Evolutionary conservation across 2,888 invertebrate species (phyloP).

Genomic region (Harpalus rufipes): DNA sequence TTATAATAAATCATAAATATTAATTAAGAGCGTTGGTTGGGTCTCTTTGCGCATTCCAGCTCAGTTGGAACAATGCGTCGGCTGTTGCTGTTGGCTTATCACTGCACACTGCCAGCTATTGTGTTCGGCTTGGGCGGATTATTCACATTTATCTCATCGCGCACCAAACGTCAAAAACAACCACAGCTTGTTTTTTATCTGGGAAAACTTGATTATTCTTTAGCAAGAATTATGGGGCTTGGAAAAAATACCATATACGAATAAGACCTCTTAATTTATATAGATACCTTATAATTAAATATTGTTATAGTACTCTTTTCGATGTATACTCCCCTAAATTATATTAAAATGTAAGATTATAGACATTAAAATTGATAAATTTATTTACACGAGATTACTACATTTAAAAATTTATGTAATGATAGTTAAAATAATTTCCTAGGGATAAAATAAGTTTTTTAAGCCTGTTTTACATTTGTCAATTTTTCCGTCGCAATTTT

Average conservation of each 20-base stretch:
- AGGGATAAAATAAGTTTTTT: too few relatives aligned
- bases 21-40: conserved; percentile 28
- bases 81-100: conserved; percentile 24
- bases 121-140: conserved; percentile 41
- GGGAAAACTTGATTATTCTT: conserved; percentile 31
- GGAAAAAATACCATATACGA: not conserved
- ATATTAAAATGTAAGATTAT: too few relatives aligned
- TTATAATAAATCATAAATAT: conserved; percentile 57
- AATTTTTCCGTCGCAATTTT: too few relatives aligned
- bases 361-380: too few relatives aligned
- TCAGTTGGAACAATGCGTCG: conserved; percentile 17
- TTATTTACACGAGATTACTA: too few relatives aligned
- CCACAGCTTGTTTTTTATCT: conserved; percentile 6
- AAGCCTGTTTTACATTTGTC: too few relatives aligned
- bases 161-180: conserved; percentile 38
- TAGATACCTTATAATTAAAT: too few relatives aligned
- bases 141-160: conserved; percentile 39
- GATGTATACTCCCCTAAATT: too few relatives aligned
- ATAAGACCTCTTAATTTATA: too few relatives aligned
- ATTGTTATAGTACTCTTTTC: too few relatives aligned
- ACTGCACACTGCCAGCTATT: conserved; percentile 42
- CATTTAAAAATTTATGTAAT: too few relatives aligned
- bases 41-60: conserved; percentile 48
- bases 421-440: too few relatives aligned
- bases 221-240: not conserved